These are phyloP conservation scores for Bellardia bayeri DNA, from an alignment of 2,888 invertebrate genomes.

Conservation along the genomic window DNA sequence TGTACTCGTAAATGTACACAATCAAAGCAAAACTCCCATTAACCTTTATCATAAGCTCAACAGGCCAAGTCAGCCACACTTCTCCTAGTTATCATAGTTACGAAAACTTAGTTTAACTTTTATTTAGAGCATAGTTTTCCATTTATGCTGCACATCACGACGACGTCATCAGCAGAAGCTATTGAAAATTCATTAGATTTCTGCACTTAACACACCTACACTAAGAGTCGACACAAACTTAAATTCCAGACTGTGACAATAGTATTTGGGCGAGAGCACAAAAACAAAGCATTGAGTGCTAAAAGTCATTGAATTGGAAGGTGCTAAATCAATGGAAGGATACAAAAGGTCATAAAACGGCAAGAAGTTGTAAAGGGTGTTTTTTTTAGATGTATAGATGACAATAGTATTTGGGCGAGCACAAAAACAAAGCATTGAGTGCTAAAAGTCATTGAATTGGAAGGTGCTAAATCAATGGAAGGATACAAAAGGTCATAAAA, in stretches of 20 bases:
- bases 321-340: slow-evolving; percentile 24
- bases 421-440: background rate
- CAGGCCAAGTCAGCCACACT: background rate
- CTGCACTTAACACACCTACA: background rate
- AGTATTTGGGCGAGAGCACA: background rate
- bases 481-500: background rate
- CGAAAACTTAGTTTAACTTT: background rate
- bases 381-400: background rate
- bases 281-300: background rate
- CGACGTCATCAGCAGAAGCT: background rate
- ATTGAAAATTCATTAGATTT: slow-evolving; percentile 29
- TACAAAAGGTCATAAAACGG: background rate
- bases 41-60: background rate
- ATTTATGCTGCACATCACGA: background rate
- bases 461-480: slow-evolving; percentile 37
- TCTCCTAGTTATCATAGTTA: background rate
- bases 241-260: background rate
- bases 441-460: slow-evolving; percentile 9
- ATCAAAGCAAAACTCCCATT: background rate
- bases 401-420: background rate
- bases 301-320: slow-evolving; percentile 25
- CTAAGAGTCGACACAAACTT: background rate
- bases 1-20: too few relatives aligned
- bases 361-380: background rate
- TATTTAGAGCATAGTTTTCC: background rate